Evolutionary conservation across 2,888 invertebrate genomes (phyloP).

Genomic region (Lumbricus terrestris): DNA sequence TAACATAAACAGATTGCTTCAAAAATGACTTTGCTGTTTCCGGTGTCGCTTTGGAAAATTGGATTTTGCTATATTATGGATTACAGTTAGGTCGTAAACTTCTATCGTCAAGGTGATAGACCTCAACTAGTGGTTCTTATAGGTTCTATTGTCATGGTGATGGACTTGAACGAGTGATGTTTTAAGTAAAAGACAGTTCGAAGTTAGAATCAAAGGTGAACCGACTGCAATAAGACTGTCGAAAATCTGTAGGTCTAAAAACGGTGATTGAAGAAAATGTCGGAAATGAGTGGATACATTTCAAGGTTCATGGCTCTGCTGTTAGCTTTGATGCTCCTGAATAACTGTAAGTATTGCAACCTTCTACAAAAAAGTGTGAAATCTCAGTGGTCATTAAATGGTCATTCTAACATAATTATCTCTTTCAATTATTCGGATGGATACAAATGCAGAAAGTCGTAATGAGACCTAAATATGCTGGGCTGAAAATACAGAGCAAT

Average conservation of each 20-base stretch:
- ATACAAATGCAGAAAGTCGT: too few relatives aligned
- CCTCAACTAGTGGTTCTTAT: too few relatives aligned
- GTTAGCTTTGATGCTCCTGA: background rate
- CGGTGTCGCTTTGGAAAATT: too few relatives aligned
- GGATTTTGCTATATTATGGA: too few relatives aligned
- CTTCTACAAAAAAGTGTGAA: background rate
- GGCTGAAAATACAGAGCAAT: too few relatives aligned
- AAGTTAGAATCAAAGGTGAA: background rate
- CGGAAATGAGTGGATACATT: background rate
- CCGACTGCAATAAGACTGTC: background rate
- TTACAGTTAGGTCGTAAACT: background rate
- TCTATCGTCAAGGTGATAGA: background rate
- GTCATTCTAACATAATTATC: too few relatives aligned
- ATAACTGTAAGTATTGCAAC: background rate
- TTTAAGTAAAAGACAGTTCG: background rate
- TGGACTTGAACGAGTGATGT: background rate
- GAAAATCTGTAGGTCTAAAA: background rate
- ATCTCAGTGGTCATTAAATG: background rate
- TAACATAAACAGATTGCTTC: background rate
- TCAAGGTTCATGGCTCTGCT: background rate
- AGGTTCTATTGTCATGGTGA: too few relatives aligned
- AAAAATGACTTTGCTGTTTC: background rate
- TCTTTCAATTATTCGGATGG: too few relatives aligned
- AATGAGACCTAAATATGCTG: too few relatives aligned
- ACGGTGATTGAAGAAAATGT: too few relatives aligned